Percentiles rank a stretch among this genome's conserved stretches.
These are phyloP conservation scores for Sinelater perroti DNA, from an alignment of 2,888 invertebrate species.

Conservation along the genomic window DNA sequence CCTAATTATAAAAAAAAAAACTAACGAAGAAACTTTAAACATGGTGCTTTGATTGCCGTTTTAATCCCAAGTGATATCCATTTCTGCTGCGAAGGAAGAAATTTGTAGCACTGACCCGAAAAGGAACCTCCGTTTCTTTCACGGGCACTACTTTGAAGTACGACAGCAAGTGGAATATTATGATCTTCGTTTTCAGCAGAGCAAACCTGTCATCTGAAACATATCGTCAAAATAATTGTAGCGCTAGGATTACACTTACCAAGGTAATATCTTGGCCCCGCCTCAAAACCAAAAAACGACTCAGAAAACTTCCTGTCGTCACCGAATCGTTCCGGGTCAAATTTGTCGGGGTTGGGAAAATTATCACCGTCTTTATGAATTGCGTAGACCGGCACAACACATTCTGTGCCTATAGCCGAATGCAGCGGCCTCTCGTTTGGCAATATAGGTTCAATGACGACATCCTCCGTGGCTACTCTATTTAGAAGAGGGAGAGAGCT, in stretches of 20 bases:
- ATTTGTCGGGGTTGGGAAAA: slow-evolving; percentile 64
- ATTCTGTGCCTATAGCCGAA: slow-evolving; percentile 47
- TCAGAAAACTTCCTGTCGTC: slow-evolving; percentile 24
- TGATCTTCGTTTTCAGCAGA: not conserved
- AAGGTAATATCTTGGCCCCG: slow-evolving; percentile 9
- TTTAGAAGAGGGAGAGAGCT: no score
- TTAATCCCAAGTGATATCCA: not conserved
- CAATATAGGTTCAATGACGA: slow-evolving; percentile 50
- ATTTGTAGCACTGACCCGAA: not conserved
- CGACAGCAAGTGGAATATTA: slow-evolving; percentile 1
- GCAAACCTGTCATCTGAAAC: slow-evolving; percentile 9
- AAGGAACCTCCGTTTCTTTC: slow-evolving; percentile 4
- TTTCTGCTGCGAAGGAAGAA: not conserved
- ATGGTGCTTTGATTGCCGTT: not conserved
- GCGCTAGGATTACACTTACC: not conserved
- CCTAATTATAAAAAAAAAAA: no score
- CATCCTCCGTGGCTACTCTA: no score
- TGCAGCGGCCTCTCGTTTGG: slow-evolving; percentile 7
- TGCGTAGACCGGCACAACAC: slow-evolving; percentile 49
- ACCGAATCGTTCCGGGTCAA: slow-evolving; percentile 62
- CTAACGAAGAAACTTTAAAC: not conserved
- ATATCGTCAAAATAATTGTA: not conserved
- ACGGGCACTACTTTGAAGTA: slow-evolving; percentile 1
- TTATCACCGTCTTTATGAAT: slow-evolving; percentile 64
- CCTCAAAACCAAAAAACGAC: slow-evolving; percentile 4